Conservation (phyloP, 2,797 vertebrate genomes). For the Hypotaenidia okinawae region DNA sequence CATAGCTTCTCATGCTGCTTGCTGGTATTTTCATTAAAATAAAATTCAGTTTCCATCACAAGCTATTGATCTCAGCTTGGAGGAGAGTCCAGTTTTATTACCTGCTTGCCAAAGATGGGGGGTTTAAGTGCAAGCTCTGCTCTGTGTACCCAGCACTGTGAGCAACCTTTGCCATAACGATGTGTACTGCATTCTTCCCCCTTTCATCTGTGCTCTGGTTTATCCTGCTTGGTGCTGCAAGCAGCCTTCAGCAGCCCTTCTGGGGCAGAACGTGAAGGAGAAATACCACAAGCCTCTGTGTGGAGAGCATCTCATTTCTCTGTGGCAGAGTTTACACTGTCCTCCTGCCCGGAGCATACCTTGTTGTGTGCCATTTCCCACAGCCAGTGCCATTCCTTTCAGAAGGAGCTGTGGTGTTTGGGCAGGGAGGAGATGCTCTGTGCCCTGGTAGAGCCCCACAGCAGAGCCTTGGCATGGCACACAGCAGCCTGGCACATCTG, state of each 20-base stretch:
- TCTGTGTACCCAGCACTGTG: background rate
- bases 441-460: background rate
- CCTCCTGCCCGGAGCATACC: background rate
- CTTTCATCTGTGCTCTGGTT: background rate
- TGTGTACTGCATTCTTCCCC: background rate
- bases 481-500: fast-evolving
- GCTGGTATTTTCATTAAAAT: background rate
- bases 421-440: fast-evolving
- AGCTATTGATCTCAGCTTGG: background rate
- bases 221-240: background rate
- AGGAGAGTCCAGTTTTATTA: background rate
- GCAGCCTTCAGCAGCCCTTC: fast-evolving
- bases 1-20: background rate
- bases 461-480: background rate
- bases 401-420: fast-evolving
- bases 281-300: fast-evolving
- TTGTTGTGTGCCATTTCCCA: fast-evolving
- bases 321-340: fast-evolving
- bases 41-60: background rate
- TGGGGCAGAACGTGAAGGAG: background rate
- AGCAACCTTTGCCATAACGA: fast-evolving
- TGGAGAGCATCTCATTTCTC: background rate
- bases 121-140: background rate
- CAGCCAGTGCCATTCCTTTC: fast-evolving
- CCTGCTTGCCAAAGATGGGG: background rate